Percentiles rank a stretch among this genome's conserved stretches.
phyloP scores from a whole-genome alignment of 2,113 vertebrate species.

The Capra hircus region DNA sequence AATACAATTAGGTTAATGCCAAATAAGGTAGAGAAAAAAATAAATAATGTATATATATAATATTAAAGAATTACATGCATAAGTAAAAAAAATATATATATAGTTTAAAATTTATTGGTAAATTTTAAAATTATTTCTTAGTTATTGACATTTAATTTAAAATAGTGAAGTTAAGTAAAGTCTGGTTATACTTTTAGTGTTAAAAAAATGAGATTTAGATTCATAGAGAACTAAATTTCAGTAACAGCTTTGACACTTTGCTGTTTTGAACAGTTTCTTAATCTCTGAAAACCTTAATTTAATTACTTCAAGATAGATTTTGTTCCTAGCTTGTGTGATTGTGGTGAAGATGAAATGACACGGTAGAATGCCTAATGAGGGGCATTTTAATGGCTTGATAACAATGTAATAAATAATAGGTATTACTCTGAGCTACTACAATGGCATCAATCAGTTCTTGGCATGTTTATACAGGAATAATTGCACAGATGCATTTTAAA shows the following conservation, averaged over 20 bases:
- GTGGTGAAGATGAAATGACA: neutral
- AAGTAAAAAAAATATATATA: neutral
- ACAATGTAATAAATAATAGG: neutral
- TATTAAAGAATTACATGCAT: neutral
- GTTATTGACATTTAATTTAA: constrained; percentile 59
- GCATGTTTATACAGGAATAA: constrained; percentile 50
- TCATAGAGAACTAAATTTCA: neutral
- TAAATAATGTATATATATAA: neutral
- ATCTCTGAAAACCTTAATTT: neutral
- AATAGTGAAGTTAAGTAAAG: constrained; percentile 49
- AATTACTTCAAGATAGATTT: neutral
- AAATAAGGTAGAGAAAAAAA: constrained; percentile 60
- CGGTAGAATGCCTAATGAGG: neutral
- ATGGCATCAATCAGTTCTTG: neutral
- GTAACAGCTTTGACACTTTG: neutral
- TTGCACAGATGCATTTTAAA: constrained; percentile 54
- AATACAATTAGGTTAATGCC: constrained; percentile 25
- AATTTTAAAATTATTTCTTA: constrained; percentile 44
- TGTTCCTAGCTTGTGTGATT: neutral
- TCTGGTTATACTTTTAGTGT: neutral
- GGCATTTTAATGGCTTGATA: neutral
- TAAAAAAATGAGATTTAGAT: neutral
- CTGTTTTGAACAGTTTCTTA: neutral
- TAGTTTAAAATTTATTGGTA: constrained; percentile 27
- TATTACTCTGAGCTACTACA: neutral